Evolutionary conservation across 2,888 invertebrate genomes (phyloP).

Genomic region (Pheosia gnoma): DNA sequence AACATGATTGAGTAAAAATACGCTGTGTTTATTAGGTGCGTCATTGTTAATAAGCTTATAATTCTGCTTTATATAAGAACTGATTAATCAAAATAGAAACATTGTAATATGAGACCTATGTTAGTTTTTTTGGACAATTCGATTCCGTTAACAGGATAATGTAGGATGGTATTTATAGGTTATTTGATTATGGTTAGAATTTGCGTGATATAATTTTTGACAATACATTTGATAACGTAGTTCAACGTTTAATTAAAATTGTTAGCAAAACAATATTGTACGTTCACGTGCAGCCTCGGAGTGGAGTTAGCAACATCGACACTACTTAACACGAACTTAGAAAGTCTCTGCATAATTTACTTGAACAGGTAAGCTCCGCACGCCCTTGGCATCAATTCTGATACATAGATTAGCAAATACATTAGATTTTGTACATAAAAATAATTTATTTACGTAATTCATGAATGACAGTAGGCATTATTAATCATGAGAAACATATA

Average conservation of each 20-base stretch:
- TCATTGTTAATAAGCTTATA: too few species aligned
- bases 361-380: constrained; percentile 22
- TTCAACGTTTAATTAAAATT: background rate
- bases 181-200: too few species aligned
- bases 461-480: background rate
- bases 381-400: constrained; percentile 39
- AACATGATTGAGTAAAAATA: too few species aligned
- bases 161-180: too few species aligned
- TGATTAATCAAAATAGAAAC: too few species aligned
- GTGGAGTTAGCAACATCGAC: background rate
- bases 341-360: constrained; percentile 29
- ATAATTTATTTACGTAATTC: background rate
- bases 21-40: background rate
- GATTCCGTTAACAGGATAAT: too few species aligned
- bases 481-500: background rate
- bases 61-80: too few species aligned
- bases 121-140: too few species aligned
- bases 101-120: too few species aligned
- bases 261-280: constrained; percentile 2
- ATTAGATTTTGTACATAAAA: constrained; percentile 12
- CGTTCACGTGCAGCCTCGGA: background rate
- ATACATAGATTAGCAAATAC: constrained; percentile 27
- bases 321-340: constrained; percentile 34
- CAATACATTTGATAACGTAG: background rate
- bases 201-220: too few species aligned